Percentiles rank a stretch among this genome's conserved stretches.
Evolutionary conservation across 2,888 invertebrate genomes (phyloP).

Genomic region (Troides oblongomaculatus): DNA sequence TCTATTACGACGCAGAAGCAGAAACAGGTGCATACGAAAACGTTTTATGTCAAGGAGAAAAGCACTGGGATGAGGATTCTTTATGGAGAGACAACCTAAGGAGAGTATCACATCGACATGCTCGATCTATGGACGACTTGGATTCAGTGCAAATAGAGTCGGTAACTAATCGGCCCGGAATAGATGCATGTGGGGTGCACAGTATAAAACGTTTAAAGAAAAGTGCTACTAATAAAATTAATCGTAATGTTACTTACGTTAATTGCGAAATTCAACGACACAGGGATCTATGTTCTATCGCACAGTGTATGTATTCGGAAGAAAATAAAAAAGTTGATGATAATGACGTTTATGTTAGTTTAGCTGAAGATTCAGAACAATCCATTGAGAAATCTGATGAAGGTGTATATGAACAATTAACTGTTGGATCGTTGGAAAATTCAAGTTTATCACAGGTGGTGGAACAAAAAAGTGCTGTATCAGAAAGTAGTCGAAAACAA

Average conservation of each 20-base stretch:
- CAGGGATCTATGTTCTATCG: constrained; percentile 45
- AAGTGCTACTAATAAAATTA: constrained; percentile 68
- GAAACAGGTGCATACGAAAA: constrained; percentile 71
- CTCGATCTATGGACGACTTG: constrained; percentile 90
- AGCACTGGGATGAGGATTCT: constrained; percentile 91
- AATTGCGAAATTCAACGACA: constrained; percentile 83
- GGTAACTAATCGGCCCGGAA: constrained; percentile 46
- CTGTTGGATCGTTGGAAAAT: constrained; percentile 60
- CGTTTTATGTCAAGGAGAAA: constrained; percentile 81
- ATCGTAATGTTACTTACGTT: constrained; percentile 88
- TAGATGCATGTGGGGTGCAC: constrained; percentile 61
- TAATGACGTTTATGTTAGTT: constrained; percentile 76
- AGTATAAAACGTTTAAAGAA: constrained; percentile 72
- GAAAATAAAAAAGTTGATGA: constrained; percentile 64
- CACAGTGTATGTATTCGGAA: constrained; percentile 45
- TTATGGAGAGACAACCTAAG: constrained; percentile 90
- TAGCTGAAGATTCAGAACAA: constrained; percentile 58
- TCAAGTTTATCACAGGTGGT: constrained; percentile 29
- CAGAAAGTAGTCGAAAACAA: constrained; percentile 58
- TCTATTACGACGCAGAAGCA: constrained; percentile 73
- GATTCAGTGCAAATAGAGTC: constrained; percentile 71
- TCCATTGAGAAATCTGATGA: constrained; percentile 65
- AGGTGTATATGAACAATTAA: constrained; percentile 79
- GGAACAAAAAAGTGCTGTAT: constrained; percentile 33
- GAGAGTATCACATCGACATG: constrained; percentile 89